phyloP scores from a whole-genome alignment of 1,140 invertebrate genomes.

The Philotrypesis tridentata region DNA sequence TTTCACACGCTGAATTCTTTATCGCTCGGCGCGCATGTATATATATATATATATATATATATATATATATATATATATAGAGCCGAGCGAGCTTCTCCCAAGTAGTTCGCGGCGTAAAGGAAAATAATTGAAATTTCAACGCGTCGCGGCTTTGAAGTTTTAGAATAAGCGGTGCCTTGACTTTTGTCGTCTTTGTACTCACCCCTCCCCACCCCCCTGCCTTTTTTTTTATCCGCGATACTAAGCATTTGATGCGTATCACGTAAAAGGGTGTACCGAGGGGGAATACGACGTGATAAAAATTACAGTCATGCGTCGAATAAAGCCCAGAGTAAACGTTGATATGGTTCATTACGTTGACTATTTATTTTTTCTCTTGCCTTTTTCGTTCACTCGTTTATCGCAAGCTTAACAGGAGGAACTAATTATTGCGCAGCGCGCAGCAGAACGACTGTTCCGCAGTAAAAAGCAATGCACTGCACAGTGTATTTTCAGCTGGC shows the following conservation, averaged over 20 bases:
- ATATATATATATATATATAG: too few species aligned
- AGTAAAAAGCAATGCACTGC: too few species aligned
- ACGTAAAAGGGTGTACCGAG: neutral
- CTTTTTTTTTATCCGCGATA: neutral
- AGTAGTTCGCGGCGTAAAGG: neutral
- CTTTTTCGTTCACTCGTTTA: too few species aligned
- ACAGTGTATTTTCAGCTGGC: neutral
- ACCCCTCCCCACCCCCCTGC: too few species aligned
- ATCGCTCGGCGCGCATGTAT: conserved; percentile 7
- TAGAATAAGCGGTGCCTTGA: neutral
- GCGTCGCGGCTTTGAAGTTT: conserved; percentile 33
- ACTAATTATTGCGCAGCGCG: too few species aligned
- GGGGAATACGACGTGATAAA: too few species aligned
- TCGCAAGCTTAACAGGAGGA: too few species aligned
- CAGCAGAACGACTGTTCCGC: neutral
- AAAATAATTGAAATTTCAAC: conserved; percentile 63
- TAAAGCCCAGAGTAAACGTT: too few species aligned
- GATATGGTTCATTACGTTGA: too few species aligned
- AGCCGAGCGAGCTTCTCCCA: neutral
- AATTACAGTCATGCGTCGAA: too few species aligned
- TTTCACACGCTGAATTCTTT: conserved; percentile 4
- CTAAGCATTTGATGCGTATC: neutral
- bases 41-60: too few species aligned
- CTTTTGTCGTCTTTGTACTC: neutral
- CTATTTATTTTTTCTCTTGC: too few species aligned